Evolutionary conservation across 2,113 vertebrate species (phyloP), one percentile per base, ranked within the genome.

Genomic region (Brienomyrus brachyistius): DNA sequence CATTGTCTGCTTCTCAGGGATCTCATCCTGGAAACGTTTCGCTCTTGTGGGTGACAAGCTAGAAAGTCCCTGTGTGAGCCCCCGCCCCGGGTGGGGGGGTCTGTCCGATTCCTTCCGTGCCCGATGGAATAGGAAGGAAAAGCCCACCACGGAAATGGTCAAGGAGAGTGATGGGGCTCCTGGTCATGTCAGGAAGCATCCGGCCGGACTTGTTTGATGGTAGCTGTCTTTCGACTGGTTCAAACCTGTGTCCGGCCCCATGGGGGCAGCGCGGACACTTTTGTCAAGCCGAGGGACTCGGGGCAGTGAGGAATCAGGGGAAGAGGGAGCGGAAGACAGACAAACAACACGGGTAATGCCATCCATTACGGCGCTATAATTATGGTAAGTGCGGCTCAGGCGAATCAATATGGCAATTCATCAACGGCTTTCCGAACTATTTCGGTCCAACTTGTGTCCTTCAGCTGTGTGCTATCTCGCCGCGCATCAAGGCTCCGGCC

Each of bases 351-450:
- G 95, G 96, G 95, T 96, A 95, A 96, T 96, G 95, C 96, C 96
- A 97, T 98, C 97, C 96, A 98, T 98, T 98, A 97, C 95, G 91
- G 94, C 94, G 95, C 96, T 97, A 97, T 98, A 98, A 98, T 99
- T 98, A 98, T 97, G 96, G 96, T 97, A 97, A 98, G 97, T 98
- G 97, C 97, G 96, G 97, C 97, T 96, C 96, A 96, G 96, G 96
- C 56, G 93, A 96, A 98, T 98, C 98, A 95, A 98, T 98, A 97
- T 94, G 93, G 96, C 95, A 96, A 98, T 98, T 98, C 97, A 99
- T 98, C 97, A 97, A 96, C 93, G 95, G 96, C 95, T 96, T 97
- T 95, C 94, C 94, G 92, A 95, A 96, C 95, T 95, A 94, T 95
- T 95, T 93, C 93, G 94, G 94, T 94, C 90, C 77, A 11, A 92